Conservation (phyloP, 2,797 vertebrate species). For the Gallinago stenura region DNA sequence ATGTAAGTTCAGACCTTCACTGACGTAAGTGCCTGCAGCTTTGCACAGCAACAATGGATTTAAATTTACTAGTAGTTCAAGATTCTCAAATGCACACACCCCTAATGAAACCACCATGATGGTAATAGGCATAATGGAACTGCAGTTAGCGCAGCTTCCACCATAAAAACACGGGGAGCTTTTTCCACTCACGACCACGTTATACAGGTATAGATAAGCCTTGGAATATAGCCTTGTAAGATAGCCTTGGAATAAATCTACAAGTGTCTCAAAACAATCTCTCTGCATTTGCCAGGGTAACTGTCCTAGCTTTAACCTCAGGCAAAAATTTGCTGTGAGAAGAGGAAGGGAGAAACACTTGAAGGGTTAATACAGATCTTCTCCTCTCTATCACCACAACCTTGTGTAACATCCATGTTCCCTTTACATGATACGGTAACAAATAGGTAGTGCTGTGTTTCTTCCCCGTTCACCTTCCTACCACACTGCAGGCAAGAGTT, state of each 20-base stretch:
- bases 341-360: not conserved
- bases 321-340: not conserved
- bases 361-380: not conserved
- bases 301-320: not conserved
- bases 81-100: not conserved
- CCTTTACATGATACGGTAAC: not conserved
- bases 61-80: not conserved
- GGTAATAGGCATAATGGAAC: not conserved
- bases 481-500: not conserved
- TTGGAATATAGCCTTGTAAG: not conserved
- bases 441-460: not conserved
- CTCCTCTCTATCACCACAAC: not conserved
- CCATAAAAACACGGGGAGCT: not conserved
- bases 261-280: not conserved
- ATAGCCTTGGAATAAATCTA: not conserved
- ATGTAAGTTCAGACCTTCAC: not conserved
- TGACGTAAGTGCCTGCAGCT: not conserved
- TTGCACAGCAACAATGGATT: not conserved
- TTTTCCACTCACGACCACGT: not conserved
- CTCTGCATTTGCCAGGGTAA: not conserved
- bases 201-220: not conserved
- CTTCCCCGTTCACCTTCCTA: not conserved
- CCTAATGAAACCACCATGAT: not conserved
- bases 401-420: rapidly evolving
- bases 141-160: not conserved